Evolutionary conservation across 2,888 invertebrate species (phyloP).

Genomic region (Drosophila quinaria): DNA sequence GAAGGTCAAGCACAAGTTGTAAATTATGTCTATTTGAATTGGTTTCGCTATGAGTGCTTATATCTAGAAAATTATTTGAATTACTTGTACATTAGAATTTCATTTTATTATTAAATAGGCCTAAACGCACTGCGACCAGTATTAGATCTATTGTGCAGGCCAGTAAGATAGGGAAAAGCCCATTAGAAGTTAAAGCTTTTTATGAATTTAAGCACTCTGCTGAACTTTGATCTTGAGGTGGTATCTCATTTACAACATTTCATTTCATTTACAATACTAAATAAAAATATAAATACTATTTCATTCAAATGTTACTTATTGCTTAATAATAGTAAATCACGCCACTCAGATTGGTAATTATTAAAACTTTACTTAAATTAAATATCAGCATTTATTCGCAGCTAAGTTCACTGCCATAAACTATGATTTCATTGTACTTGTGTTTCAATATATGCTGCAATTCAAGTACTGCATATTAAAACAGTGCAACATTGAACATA

Average conservation of each 20-base stretch:
- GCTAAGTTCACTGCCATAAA: not conserved
- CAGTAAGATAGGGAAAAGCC: too few relatives aligned
- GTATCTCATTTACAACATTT: too few relatives aligned
- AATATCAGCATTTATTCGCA: too few relatives aligned
- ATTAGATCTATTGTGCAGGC: too few relatives aligned
- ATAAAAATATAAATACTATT: not conserved
- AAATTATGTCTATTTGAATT: not conserved
- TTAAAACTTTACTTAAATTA: too few relatives aligned
- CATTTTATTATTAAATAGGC: too few relatives aligned
- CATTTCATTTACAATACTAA: not conserved
- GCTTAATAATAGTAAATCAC: not conserved
- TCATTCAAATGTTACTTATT: not conserved
- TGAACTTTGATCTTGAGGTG: too few relatives aligned
- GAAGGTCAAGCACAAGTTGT: conserved; percentile 48
- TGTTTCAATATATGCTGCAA: not conserved
- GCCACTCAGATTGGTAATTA: not conserved
- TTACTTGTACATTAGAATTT: conserved; percentile 1
- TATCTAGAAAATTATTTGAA: conserved; percentile 2
- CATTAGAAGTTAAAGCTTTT: too few relatives aligned
- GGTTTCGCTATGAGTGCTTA: not conserved
- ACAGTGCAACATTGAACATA: not conserved
- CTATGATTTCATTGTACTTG: not conserved
- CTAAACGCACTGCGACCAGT: too few relatives aligned
- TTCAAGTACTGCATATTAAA: not conserved
- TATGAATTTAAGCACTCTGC: too few relatives aligned